Percentiles rank a stretch among this genome's conserved stretches.
These are phyloP conservation scores for Arremon brunneinucha DNA, from an alignment of 2,797 vertebrate species.

Conservation along the genomic window DNA sequence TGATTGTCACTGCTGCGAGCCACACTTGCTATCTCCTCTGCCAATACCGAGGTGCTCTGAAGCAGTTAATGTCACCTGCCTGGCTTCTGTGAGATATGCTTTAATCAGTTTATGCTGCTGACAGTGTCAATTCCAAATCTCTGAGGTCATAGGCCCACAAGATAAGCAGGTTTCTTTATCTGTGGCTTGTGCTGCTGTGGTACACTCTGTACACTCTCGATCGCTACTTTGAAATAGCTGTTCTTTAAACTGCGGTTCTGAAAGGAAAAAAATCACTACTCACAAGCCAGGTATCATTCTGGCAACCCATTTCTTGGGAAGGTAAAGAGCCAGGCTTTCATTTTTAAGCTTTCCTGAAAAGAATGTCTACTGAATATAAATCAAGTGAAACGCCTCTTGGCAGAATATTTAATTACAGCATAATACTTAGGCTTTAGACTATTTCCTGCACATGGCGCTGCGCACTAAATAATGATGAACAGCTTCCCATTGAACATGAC, in stretches of 20 bases:
- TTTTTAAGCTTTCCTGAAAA: conserved; percentile 4
- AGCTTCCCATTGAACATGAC: not conserved
- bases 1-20: not conserved
- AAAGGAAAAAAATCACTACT: not conserved
- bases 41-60: not conserved
- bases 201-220: not conserved
- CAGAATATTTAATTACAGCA: conserved; percentile 3
- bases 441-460: not conserved
- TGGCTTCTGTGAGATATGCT: not conserved
- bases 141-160: not conserved
- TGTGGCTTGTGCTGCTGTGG: not conserved
- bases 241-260: not conserved
- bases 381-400: not conserved
- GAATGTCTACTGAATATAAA: not conserved
- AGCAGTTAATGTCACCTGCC: not conserved
- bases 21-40: not conserved
- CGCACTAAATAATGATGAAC: not conserved
- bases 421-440: not conserved
- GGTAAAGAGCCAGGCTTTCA: not conserved
- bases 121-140: not conserved
- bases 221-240: not conserved
- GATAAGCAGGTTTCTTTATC: not conserved
- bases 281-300: not conserved
- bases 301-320: not conserved
- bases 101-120: not conserved